Conservation (phyloP, 1,140 invertebrate species). For the Druon quercuslanigerum region DNA sequence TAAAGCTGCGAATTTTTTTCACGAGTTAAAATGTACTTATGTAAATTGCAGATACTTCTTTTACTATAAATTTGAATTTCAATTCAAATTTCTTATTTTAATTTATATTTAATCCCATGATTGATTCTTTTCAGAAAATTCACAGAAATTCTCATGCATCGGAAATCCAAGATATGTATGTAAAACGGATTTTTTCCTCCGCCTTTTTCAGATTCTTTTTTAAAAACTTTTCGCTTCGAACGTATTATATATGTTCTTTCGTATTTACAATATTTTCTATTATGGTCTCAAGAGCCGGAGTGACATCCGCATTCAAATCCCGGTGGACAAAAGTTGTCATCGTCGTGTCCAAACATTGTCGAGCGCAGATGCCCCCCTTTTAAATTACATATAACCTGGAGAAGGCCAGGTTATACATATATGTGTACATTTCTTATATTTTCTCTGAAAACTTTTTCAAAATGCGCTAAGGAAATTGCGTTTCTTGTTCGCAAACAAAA, state of each 20-base stretch:
- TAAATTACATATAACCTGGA: slow-evolving; percentile 4
- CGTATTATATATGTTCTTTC: slow-evolving; percentile 52
- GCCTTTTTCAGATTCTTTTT: slow-evolving; percentile 14
- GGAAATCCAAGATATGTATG: not conserved
- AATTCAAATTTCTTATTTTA: too few species aligned
- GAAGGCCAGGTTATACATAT: slow-evolving; percentile 8
- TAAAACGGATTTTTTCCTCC: slow-evolving; percentile 7
- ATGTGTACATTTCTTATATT: slow-evolving; percentile 5
- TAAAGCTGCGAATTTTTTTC: not conserved
- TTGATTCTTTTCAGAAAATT: slow-evolving; percentile 2
- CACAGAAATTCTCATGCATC: not conserved
- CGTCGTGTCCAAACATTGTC: slow-evolving; percentile 72
- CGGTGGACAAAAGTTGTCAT: slow-evolving; percentile 71
- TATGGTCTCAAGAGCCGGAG: slow-evolving; percentile 60
- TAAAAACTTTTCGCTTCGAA: slow-evolving; percentile 1
- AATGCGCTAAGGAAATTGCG: not conserved
- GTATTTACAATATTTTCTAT: slow-evolving; percentile 66
- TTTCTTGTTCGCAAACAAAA: not conserved
- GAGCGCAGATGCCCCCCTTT: slow-evolving; percentile 66
- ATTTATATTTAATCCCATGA: not conserved
- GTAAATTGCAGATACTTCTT: slow-evolving; percentile 5
- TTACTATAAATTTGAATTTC: too few species aligned
- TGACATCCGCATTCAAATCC: slow-evolving; percentile 66
- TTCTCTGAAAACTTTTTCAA: not conserved
- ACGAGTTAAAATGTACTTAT: slow-evolving; percentile 1